phyloP scores from a whole-genome alignment of 2,888 invertebrate genomes.

The Rhamnusium bicolor region DNA sequence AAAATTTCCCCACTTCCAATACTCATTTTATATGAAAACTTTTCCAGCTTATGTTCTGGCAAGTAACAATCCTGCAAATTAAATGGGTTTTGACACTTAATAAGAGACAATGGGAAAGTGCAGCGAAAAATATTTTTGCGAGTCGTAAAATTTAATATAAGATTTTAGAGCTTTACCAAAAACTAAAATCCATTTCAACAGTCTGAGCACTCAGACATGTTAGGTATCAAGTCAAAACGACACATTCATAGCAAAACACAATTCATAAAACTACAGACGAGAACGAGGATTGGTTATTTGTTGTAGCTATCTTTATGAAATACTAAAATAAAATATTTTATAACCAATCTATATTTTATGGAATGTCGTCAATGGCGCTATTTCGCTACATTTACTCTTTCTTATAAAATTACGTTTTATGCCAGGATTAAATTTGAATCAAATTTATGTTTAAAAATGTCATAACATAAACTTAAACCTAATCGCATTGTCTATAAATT shows the following conservation, averaged over 20 bases:
- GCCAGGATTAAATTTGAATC: constrained; percentile 12
- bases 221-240: constrained; percentile 14
- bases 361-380: neutral
- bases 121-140: constrained; percentile 5
- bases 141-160: constrained; percentile 25
- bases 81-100: constrained; percentile 1
- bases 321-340: constrained; percentile 12
- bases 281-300: neutral
- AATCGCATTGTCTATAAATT: constrained; percentile 47
- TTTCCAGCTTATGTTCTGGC: too few relatives aligned
- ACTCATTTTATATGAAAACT: too few relatives aligned
- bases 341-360: constrained; percentile 5
- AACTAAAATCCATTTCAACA: constrained; percentile 20
- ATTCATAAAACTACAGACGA: constrained; percentile 7
- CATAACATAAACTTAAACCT: constrained; percentile 43
- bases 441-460: constrained; percentile 25
- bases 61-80: neutral
- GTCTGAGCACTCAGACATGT: constrained; percentile 24
- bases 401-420: constrained; percentile 5
- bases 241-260: constrained; percentile 7
- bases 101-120: constrained; percentile 4
- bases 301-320: constrained; percentile 10
- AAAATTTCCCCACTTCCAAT: too few relatives aligned
- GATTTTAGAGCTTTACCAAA: constrained; percentile 28
- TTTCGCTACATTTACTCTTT: neutral